These are phyloP conservation scores for Magallana nippona DNA, from an alignment of 2,888 invertebrate genomes.

Conservation along the genomic window DNA sequence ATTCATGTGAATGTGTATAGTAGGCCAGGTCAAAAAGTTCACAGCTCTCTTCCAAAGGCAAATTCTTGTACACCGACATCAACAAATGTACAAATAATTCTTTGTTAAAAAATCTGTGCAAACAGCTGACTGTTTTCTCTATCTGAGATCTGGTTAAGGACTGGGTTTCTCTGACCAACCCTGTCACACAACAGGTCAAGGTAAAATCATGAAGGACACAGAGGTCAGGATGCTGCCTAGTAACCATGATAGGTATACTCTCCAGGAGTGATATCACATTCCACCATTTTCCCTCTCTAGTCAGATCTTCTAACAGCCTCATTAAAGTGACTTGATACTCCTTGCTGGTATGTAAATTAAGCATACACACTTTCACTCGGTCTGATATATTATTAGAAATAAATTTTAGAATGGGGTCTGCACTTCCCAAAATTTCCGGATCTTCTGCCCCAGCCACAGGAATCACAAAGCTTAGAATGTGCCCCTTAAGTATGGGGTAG, in stretches of 20 bases:
- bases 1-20: conserved; percentile 48
- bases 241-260: conserved; percentile 66
- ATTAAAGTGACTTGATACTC: conserved; percentile 66
- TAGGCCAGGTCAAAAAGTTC: conserved; percentile 71
- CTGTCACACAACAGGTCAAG: conserved; percentile 63
- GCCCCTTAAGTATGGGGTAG: conserved; percentile 72
- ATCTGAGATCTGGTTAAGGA: conserved; percentile 49
- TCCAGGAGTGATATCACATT: conserved; percentile 66
- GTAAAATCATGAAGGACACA: conserved; percentile 71
- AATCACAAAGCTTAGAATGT: conserved; percentile 70
- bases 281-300: conserved; percentile 68
- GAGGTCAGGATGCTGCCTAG: conserved; percentile 61
- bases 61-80: conserved; percentile 62
- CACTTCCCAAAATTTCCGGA: conserved; percentile 67
- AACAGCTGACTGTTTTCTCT: conserved; percentile 53
- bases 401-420: conserved; percentile 73
- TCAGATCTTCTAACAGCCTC: conserved; percentile 65
- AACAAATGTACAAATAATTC: conserved; percentile 66
- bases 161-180: conserved; percentile 19
- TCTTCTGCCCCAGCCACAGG: conserved; percentile 73
- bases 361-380: conserved; percentile 71
- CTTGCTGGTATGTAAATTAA: conserved; percentile 69
- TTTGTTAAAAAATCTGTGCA: conserved; percentile 63
- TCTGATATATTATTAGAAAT: conserved; percentile 71
- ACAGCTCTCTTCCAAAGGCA: conserved; percentile 70